Conservation (phyloP, 2,888 invertebrate genomes). For the Phyto melanocephala region DNA sequence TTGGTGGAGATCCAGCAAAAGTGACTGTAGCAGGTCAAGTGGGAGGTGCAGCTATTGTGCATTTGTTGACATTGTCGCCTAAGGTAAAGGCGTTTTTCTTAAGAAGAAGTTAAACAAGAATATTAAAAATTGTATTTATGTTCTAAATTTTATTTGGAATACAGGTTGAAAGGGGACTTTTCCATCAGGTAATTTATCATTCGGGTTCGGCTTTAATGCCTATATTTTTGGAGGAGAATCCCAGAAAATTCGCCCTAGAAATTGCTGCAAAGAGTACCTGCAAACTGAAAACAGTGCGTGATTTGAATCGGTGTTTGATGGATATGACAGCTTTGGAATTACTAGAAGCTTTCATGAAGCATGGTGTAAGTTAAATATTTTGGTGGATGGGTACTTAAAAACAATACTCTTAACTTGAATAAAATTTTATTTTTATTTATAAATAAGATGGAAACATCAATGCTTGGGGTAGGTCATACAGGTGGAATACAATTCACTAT, state of each 20-base stretch:
- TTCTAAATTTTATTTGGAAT: not conserved
- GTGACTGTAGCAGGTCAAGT: slow-evolving; percentile 81
- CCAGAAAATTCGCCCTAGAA: slow-evolving; percentile 76
- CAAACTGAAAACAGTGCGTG: slow-evolving; percentile 71
- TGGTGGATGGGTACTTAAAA: no score
- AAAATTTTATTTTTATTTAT: no score
- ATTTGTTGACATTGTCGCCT: slow-evolving; percentile 78
- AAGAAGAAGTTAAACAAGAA: not conserved
- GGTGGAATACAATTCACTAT: slow-evolving; percentile 77
- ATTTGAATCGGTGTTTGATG: slow-evolving; percentile 74
- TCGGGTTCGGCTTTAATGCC: slow-evolving; percentile 80
- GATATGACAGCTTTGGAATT: slow-evolving; percentile 72
- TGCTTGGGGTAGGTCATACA: slow-evolving; percentile 73
- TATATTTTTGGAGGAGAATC: slow-evolving; percentile 79
- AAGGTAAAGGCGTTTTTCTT: slow-evolving; percentile 71
- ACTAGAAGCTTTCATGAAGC: slow-evolving; percentile 73
- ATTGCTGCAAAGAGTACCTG: slow-evolving; percentile 76
- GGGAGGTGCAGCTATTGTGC: slow-evolving; percentile 80
- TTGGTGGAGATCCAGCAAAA: slow-evolving; percentile 80
- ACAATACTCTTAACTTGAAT: no score
- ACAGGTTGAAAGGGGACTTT: slow-evolving; percentile 77
- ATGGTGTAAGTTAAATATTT: slow-evolving; percentile 71
- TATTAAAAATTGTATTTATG: not conserved
- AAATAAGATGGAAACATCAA: slow-evolving; percentile 72
- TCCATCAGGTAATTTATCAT: slow-evolving; percentile 80